A percentile compares a stretch with the other conserved stretches of the same genome.
Conservation (phyloP, 1,140 invertebrate species). For the Drosophila ficusphila region DNA sequence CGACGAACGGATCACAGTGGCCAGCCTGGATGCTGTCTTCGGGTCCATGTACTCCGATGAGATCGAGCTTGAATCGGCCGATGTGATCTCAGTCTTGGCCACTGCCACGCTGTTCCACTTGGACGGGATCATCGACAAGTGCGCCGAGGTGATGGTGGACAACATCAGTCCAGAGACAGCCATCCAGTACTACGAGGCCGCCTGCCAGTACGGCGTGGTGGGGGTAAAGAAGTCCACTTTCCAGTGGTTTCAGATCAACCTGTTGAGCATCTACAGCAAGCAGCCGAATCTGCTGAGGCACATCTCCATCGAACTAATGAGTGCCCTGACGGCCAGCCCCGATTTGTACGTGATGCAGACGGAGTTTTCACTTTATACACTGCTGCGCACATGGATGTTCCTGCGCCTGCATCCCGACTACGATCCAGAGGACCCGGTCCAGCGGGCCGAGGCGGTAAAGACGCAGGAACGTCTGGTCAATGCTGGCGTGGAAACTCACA, state of each 20-base stretch:
- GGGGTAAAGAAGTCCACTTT: constrained; percentile 87
- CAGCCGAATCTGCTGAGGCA: constrained; percentile 86
- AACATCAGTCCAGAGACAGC: constrained; percentile 89
- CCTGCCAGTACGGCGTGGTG: constrained; percentile 88
- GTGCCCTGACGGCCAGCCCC: constrained; percentile 87
- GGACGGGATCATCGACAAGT: constrained; percentile 91
- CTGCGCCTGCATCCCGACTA: constrained; percentile 83
- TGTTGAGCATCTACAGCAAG: constrained; percentile 87
- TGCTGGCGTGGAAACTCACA: constrained; percentile 68
- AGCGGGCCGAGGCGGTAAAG: constrained; percentile 49
- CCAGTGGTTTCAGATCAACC: constrained; percentile 89
- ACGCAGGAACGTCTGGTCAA: constrained; percentile 57
- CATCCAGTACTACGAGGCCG: constrained; percentile 89
- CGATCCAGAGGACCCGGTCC: constrained; percentile 70
- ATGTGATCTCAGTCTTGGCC: constrained; percentile 90
- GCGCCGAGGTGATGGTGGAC: constrained; percentile 90
- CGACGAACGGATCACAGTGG: constrained; percentile 90
- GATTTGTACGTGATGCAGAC: constrained; percentile 92
- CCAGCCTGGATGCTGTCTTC: constrained; percentile 89
- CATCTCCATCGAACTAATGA: constrained; percentile 88
- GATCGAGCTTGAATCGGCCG: constrained; percentile 89
- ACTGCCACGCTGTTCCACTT: constrained; percentile 91
- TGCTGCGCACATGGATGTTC: constrained; percentile 89
- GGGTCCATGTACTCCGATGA: constrained; percentile 93
- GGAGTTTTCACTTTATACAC: constrained; percentile 91